Evolutionary conservation across 2,113 vertebrate species (phyloP).

Genomic region (Felis catus): F.catus_Fca126_mat1.0 CM031414.1:79135501-79136000

Average conservation of each 20-base stretch:
- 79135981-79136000: not conserved
- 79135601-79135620: not conserved
- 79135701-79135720: slow-evolving; percentile 9
- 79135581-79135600: slow-evolving; percentile 32
- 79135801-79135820: not conserved
- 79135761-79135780: not conserved
- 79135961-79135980: not conserved
- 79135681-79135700: not conserved
- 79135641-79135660: not conserved
- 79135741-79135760: not conserved
- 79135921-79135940: slow-evolving; percentile 44
- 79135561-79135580: slow-evolving; percentile 9
- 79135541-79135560: not conserved
- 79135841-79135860: not conserved
- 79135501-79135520: not conserved
- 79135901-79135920: slow-evolving; percentile 2
- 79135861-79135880: slow-evolving; percentile 25
- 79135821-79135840: slow-evolving; percentile 10
- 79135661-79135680: not conserved
- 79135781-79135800: not conserved
- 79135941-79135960: slow-evolving; percentile 1
- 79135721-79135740: slow-evolving; percentile 7
- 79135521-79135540: not conserved
- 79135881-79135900: not conserved
- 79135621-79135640: not conserved